Base-by-base conservation (phyloP, 2,888 invertebrate genomes). In the Drosophila melanosoma region DNA sequence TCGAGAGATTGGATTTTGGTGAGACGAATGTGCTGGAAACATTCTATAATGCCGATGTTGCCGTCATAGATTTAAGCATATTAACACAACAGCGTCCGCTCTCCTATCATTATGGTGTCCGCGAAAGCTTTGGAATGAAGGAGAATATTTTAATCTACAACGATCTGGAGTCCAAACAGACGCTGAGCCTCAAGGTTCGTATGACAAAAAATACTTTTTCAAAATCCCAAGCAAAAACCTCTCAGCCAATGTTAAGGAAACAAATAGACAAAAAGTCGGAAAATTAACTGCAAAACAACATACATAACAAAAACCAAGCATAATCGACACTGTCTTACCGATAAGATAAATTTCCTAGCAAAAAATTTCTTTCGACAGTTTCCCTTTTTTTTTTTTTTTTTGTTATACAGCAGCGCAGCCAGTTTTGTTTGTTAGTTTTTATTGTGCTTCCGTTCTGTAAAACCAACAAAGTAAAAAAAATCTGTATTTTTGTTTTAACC, bases 11-110 rank as follows among this genome's bases (percentile, higher is more conserved):
- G 81, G 99, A 99, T 94, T 99, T 99, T 94, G 99, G 99, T 0
- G 99, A 99, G 94, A 97, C 98, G 17, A 97, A 97, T 93, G 97
- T 98, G 0, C 94, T 99, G 89, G 99, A 99, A 92, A 96, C 96
- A 81, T 99, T 99, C 94, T 99, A 99, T 94, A 99, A 99, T 95
- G 99, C 99, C 0, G 99, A 99, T 93, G 98, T 99, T 53, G 99
- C 98, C 0, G 95, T 99, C 48, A 98, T 99, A 51, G 99, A 99
- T 93, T 94, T 99, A 83, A 98, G 98, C 40, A 94, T 99, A 61
- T 96, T 97, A 86, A 94, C 97, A 33, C 99, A 99, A 93, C 98
- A 99, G 93, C 97, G 98, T 80, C 96, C 99, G 0, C 94, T 99
- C 68, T 97, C 98, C 87, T 99, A 99, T 94, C 99, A 99, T 92